Evolutionary conservation across 2,888 invertebrate species (phyloP).

Genomic region (Uropetala carovei): DNA sequence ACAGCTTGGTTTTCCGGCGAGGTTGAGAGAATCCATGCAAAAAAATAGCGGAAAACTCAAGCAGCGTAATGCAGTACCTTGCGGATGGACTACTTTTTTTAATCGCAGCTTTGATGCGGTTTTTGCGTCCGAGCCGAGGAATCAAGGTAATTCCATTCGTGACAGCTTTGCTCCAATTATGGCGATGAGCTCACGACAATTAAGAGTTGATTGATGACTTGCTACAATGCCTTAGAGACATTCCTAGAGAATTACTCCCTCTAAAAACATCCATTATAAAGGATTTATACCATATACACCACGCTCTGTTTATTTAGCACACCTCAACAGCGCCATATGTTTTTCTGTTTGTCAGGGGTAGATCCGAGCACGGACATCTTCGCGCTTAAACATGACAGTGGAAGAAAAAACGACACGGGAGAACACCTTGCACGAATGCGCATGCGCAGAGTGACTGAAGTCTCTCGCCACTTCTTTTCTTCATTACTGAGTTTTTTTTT

Average conservation of each 20-base stretch:
- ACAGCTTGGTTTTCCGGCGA: too few species aligned
- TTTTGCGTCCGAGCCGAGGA: too few species aligned
- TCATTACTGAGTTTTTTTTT: not conserved
- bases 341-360: not conserved
- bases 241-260: slow-evolving; percentile 17
- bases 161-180: slow-evolving; percentile 39
- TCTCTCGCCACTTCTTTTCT: slow-evolving; percentile 14
- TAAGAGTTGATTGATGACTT: slow-evolving; percentile 54
- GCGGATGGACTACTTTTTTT: too few species aligned
- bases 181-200: not conserved
- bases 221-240: not conserved
- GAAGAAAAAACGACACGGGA: not conserved
- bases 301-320: not conserved
- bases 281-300: slow-evolving; percentile 21
- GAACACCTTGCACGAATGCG: not conserved
- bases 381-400: not conserved
- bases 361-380: not conserved
- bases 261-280: slow-evolving; percentile 41
- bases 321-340: slow-evolving; percentile 10
- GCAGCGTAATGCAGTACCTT: too few species aligned
- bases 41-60: too few species aligned
- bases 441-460: not conserved
- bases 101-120: too few species aligned
- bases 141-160: too few species aligned
- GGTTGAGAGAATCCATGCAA: too few species aligned